These are phyloP conservation scores for Fregetta grallaria DNA, from an alignment of 2,113 vertebrate genomes.

Conservation along the genomic window DNA sequence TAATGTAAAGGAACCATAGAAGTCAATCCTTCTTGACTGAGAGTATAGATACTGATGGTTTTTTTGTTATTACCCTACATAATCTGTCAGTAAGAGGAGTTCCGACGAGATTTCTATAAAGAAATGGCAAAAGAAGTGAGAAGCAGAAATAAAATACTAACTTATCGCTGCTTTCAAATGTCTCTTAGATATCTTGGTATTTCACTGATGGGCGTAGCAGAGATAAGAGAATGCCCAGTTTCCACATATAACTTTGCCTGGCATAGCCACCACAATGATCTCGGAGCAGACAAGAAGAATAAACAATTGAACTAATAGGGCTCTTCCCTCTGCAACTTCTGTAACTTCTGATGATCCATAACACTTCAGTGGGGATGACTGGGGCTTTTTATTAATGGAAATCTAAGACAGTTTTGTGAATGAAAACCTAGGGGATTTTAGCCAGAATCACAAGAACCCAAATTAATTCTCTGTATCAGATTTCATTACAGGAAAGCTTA, in stretches of 20 bases:
- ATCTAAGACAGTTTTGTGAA: not conserved
- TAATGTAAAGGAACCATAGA: not conserved
- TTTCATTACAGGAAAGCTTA: not conserved
- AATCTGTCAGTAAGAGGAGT: not conserved
- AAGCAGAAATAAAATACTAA: not conserved
- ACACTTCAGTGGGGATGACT: not conserved
- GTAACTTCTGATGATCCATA: conserved; percentile 20
- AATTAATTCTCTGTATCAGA: not conserved
- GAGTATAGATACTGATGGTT: not conserved
- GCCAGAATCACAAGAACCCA: not conserved
- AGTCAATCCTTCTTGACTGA: not conserved
- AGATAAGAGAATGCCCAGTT: conserved; percentile 33
- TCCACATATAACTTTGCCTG: conserved; percentile 18
- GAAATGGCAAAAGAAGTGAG: not conserved
- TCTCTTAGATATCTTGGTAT: conserved; percentile 24
- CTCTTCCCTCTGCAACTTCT: not conserved
- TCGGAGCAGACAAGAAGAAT: conserved; percentile 21
- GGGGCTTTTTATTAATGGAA: not conserved
- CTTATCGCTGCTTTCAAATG: conserved; percentile 42
- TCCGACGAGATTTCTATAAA: not conserved
- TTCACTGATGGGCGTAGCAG: not conserved
- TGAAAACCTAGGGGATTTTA: not conserved
- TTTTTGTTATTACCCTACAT: not conserved
- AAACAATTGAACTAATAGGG: conserved; percentile 16
- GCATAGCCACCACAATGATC: not conserved